phyloP scores from a whole-genome alignment of 2,797 vertebrate species.

The Sphaeramia orbicularis region DNA sequence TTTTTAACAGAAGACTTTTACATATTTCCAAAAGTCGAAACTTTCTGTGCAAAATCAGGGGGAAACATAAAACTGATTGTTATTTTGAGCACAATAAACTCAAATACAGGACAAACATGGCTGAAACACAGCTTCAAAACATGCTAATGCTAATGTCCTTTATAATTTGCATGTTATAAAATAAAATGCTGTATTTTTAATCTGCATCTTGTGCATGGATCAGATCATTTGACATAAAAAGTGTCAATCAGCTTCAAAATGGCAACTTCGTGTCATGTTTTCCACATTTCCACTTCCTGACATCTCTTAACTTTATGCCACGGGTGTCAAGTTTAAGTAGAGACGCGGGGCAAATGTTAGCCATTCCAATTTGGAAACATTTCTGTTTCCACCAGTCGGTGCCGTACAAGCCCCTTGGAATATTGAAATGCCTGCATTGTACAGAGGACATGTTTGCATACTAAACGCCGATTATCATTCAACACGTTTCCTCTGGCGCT shows the following conservation, averaged over 20 bases:
- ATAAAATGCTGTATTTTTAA: no score
- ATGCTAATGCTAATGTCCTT: no score
- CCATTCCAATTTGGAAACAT: not conserved
- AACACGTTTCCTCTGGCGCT: conserved; percentile 28
- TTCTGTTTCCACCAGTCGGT: not conserved
- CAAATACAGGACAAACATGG: no score
- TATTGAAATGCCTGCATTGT: conserved; percentile 63
- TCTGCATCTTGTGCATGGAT: no score
- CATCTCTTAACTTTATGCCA: conserved; percentile 21
- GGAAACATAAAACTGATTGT: no score
- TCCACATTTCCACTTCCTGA: conserved; percentile 5
- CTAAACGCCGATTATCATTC: conserved; percentile 73
- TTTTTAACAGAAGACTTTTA: no score
- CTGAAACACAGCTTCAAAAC: no score
- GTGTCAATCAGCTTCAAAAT: not conserved
- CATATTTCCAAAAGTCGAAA: no score
- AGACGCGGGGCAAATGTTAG: conserved; percentile 6
- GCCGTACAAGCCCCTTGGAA: conserved; percentile 9
- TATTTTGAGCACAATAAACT: no score
- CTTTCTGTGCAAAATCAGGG: no score
- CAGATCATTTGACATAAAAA: no score
- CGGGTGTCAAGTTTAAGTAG: conserved; percentile 12
- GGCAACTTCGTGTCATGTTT: not conserved
- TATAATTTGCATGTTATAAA: no score
- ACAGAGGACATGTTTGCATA: conserved; percentile 64